Base-by-base conservation (phyloP, 2,797 vertebrate genomes). In the Erethizon dorsatum region DNA sequence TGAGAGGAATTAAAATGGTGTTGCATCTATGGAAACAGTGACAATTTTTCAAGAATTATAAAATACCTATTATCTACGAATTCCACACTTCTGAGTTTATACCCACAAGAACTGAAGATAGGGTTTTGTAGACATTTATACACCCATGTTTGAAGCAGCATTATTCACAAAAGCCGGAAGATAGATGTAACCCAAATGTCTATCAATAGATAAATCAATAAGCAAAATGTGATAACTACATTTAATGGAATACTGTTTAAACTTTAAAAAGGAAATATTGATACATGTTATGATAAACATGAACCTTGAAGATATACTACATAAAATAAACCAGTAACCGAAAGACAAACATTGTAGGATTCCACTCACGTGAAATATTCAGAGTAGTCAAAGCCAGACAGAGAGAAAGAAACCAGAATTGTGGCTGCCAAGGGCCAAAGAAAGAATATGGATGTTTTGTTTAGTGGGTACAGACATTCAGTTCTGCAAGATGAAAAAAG, bases 221-320 rank as follows among this genome's bases (percentile, higher is more conserved):
- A 65, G 18, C 83, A 85, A 88, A 63, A 78, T 31, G 54, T 24
- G 28, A 8, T 33, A 63, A 47, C 75, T 2, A 82, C 17, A 63
- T 37, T 59, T 26, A 61, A 37, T 24, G 17, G 28, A 86, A 52
- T 45, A 31, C 59, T 47, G 57, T 9, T 20, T 26, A 8, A n/a
- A n/a, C 20, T 22, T 54, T 28, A 84, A 95, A 93, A 50, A 57
- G 77, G 33, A 59, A 67, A 95, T 67, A 71, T 13, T 28, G 4
- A 59, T 52, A n/a, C 2, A 79, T 5, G 24, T 12, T 59, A 69
- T 17, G 37, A 61, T 6, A 63, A 54, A 41, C 28, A 88, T 69
- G 31, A 83, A 50, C 31, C 57, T 45, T 88, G 31, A 82, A 91
- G 54, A 82, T 63, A 82, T 33, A 59, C 37, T 88, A 95, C 69